phyloP scores from a whole-genome alignment of 2,113 vertebrate species.

The Tragelaphus buxtoni region DNA sequence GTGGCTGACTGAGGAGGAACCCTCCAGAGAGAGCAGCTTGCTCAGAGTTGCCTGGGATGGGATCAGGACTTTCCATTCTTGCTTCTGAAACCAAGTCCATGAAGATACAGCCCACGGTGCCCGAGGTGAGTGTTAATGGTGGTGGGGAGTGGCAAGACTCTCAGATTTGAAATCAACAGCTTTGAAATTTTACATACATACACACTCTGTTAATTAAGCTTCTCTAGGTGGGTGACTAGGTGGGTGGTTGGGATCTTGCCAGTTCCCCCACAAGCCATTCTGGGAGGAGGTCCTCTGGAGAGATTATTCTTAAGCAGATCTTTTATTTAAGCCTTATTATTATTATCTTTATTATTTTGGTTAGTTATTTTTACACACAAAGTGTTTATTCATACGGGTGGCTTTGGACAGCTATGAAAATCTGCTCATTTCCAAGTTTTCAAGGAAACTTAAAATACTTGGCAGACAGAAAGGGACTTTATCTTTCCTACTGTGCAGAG shows the following conservation, averaged over 20 bases:
- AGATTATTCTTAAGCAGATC: rapidly evolving
- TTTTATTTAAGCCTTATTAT: rapidly evolving
- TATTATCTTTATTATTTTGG: background rate
- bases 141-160: rapidly evolving
- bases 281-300: background rate
- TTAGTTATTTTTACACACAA: background rate
- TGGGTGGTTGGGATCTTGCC: background rate
- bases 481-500: background rate
- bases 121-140: rapidly evolving
- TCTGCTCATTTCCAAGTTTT: background rate
- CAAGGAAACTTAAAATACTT: background rate
- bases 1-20: too few relatives aligned
- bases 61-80: too few relatives aligned
- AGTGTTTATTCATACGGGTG: background rate
- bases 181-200: background rate
- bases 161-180: background rate
- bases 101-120: rapidly evolving
- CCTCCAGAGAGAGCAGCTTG: rapidly evolving
- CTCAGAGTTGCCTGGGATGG: rapidly evolving
- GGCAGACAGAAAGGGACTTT: background rate
- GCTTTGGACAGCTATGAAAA: background rate
- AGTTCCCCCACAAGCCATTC: background rate
- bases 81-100: rapidly evolving
- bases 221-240: too few relatives aligned
- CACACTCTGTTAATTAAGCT: background rate